Evolutionary conservation across 2,888 invertebrate species (phyloP), one percentile per base, ranked within the genome.

Genomic region (Hyposoter didymator): DNA sequence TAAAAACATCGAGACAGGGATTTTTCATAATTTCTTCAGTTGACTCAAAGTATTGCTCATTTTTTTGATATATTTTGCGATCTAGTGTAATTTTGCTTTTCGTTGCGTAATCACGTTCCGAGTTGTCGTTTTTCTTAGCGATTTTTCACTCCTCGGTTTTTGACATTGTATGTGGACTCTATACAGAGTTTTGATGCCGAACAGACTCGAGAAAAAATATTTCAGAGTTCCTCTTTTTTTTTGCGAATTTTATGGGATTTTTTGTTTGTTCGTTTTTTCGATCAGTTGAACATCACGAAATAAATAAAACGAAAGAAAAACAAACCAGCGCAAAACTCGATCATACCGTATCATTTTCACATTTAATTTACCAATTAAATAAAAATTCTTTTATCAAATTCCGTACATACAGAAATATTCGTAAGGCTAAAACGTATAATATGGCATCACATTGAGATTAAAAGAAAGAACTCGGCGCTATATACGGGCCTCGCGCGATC

Each of bases 41-140:
- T 55, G 66, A 28, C 75, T 87, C 85, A 84, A 43, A 78, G 84
- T 83, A 78, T 55, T 87, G 81, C 84, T 86, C 87, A 74, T 79
- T 72, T 82, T 87, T 79, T 87, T 82, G 84, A 84, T 88, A 84
- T 82, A 74, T 84, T 69, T 84, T 82, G 83, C 84, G 76, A 81
- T 82, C 74, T 82, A 78, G 70, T 67, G 28, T 80, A 82, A 76
- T 84, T 79, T 86, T 84, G 73, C 87, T 87, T 88, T 92, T 93
- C 93, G 93, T 93, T 93, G 93, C 93, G 89, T 89, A 90, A 91
- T 91, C 90, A 91, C 91, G 89, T 87, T 90, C 90, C 81, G 90
- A 92, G 91, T 92, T 90, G 87, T 91, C 86, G 82, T 85, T 83
- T 75, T 84, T 83, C 17, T 2, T 6, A 22, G 1, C n/a, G 14